Percentiles rank a stretch among this genome's conserved stretches.
Conservation (phyloP, 64 coral and sea anemone genomes). For the Montipora efflorescens region DNA sequence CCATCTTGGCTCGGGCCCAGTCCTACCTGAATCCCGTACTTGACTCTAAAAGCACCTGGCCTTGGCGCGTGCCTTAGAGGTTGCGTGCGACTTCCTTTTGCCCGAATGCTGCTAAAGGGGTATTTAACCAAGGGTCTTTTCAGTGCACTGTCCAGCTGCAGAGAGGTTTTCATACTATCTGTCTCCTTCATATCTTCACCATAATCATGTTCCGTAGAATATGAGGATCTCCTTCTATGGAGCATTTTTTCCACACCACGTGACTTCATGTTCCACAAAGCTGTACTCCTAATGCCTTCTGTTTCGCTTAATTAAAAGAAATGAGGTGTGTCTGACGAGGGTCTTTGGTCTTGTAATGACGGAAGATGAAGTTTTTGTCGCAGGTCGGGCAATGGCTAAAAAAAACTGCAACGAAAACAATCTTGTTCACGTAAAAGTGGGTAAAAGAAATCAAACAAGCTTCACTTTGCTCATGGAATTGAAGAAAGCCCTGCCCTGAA, state of each 20-base stretch:
- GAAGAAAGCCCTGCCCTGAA: too few relatives aligned
- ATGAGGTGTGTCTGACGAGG: too few relatives aligned
- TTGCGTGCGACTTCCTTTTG: not conserved
- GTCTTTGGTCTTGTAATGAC: too few relatives aligned
- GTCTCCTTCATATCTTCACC: not conserved
- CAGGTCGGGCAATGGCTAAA: too few relatives aligned
- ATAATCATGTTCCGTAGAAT: not conserved
- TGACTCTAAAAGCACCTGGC: not conserved
- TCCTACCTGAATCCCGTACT: conserved; percentile 3
- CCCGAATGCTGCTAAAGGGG: not conserved
- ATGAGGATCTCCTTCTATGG: not conserved
- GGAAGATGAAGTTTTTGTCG: too few relatives aligned
- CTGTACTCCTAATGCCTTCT: too few relatives aligned
- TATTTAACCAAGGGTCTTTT: not conserved
- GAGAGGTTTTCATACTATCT: not conserved
- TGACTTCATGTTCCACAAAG: not conserved
- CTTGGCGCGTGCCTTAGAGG: not conserved
- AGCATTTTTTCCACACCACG: not conserved
- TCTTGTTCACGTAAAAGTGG: too few relatives aligned
- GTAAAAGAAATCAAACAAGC: too few relatives aligned
- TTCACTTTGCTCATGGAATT: too few relatives aligned
- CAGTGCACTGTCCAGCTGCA: not conserved
- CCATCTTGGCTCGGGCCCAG: not conserved
- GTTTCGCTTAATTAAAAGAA: too few relatives aligned
- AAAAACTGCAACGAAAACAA: too few relatives aligned